These are phyloP conservation scores for Phocoena sinus DNA, from an alignment of 2,113 vertebrate genomes.

Conservation along the genomic window DNA sequence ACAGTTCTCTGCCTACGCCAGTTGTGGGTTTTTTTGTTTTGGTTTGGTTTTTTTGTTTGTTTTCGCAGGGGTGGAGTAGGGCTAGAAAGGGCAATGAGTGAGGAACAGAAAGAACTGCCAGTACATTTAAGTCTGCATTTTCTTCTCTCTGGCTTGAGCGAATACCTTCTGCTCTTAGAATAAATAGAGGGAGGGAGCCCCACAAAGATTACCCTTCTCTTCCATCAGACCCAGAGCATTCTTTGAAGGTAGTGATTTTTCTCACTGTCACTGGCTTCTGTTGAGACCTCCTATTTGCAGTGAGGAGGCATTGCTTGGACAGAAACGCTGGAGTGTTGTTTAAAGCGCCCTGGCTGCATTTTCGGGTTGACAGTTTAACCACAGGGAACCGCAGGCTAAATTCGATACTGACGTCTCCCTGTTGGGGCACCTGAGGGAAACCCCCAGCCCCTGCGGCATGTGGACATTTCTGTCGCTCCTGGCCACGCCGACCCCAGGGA, in stretches of 20 bases:
- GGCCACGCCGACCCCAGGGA: background rate
- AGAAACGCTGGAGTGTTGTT: background rate
- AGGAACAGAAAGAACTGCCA: background rate
- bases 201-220: background rate
- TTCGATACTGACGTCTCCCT: background rate
- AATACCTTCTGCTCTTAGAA: background rate
- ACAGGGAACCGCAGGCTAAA: background rate
- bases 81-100: constrained; percentile 19
- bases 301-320: too few species aligned
- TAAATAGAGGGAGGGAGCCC: background rate
- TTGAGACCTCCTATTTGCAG: background rate
- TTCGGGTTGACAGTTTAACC: background rate
- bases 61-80: background rate
- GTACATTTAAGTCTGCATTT: background rate
- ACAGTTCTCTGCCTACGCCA: background rate
- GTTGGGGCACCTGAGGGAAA: background rate
- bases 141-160: background rate
- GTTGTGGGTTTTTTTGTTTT: background rate
- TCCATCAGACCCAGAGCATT: background rate
- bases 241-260: background rate
- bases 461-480: background rate
- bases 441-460: too few species aligned
- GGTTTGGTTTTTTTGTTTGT: background rate
- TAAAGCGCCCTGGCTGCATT: background rate
- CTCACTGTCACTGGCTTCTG: background rate